These are phyloP conservation scores for Aphaenogaster rudis DNA, from an alignment of 1,140 invertebrate species.

Conservation along the genomic window DNA sequence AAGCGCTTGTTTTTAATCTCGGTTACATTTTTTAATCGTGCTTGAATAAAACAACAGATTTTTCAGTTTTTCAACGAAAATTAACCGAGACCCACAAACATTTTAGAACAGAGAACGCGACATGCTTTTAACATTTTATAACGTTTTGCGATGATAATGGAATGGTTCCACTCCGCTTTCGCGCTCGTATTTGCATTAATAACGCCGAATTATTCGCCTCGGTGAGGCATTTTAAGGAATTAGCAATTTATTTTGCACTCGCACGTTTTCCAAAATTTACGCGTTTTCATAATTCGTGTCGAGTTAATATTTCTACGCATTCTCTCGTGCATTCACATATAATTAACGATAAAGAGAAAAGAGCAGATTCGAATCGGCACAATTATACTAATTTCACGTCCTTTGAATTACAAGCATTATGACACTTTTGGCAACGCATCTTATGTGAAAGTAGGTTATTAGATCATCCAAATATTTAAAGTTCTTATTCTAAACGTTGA, in stretches of 20 bases:
- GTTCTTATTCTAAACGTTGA: background rate
- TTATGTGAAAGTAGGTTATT: background rate
- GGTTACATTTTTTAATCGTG: slow-evolving; percentile 45
- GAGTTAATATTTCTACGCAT: slow-evolving; percentile 18
- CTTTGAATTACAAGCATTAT: background rate
- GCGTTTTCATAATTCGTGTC: slow-evolving; percentile 14
- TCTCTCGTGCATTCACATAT: background rate
- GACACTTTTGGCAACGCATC: background rate
- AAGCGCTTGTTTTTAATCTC: slow-evolving; percentile 37
- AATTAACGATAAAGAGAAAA: slow-evolving; percentile 2
- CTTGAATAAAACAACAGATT: slow-evolving; percentile 24
- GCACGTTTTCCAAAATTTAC: slow-evolving; percentile 40
- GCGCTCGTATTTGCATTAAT: slow-evolving; percentile 57
- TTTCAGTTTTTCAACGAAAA: slow-evolving; percentile 33
- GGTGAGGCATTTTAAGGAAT: slow-evolving; percentile 56
- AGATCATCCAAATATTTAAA: background rate
- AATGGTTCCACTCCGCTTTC: slow-evolving; percentile 37
- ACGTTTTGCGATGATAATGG: slow-evolving; percentile 57
- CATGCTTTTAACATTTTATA: slow-evolving; percentile 50
- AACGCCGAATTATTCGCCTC: slow-evolving; percentile 51
- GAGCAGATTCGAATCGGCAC: too few relatives aligned
- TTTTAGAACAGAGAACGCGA: slow-evolving; percentile 5
- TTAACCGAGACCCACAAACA: slow-evolving; percentile 45
- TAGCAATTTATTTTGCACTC: slow-evolving; percentile 60
- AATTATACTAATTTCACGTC: background rate